A percentile compares a stretch with the other conserved stretches of the same genome.
phyloP scores from a whole-genome alignment of 1,140 invertebrate genomes.

The Procambarus virginalis region DNA sequence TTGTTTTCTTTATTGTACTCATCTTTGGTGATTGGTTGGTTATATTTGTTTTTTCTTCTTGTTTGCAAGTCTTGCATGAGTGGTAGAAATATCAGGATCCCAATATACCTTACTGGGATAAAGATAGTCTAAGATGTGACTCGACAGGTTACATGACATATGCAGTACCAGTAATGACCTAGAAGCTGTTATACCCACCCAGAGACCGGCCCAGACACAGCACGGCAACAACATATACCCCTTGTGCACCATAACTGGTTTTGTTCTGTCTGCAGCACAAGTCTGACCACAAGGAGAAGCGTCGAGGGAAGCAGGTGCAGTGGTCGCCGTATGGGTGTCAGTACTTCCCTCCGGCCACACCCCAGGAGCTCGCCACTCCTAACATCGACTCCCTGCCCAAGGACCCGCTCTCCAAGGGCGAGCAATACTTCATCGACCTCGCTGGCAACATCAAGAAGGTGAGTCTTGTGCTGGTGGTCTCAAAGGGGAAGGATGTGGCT shows the following conservation, averaged over 20 bases:
- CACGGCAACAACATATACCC: background rate
- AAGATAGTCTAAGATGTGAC: too few species aligned
- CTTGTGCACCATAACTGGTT: too few species aligned
- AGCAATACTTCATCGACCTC: slow-evolving; percentile 95
- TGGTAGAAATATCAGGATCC: too few species aligned
- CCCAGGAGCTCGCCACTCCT: slow-evolving; percentile 85
- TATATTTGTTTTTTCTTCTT: background rate
- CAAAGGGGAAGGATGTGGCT: too few species aligned
- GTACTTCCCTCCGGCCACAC: slow-evolving; percentile 85
- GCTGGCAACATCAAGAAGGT: slow-evolving; percentile 96
- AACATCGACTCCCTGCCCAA: slow-evolving; percentile 88
- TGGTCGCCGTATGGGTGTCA: slow-evolving; percentile 94
- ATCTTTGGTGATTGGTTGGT: too few species aligned
- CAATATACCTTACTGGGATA: too few species aligned
- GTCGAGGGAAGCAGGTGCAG: slow-evolving; percentile 70
- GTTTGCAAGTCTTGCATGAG: too few species aligned
- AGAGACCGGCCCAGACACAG: background rate
- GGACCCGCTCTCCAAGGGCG: slow-evolving; percentile 89
- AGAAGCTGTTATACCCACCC: too few species aligned
- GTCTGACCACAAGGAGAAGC: slow-evolving; percentile 55
- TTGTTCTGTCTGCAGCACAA: slow-evolving; percentile 38
- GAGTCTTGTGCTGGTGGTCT: slow-evolving; percentile 7
- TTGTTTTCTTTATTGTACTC: background rate
- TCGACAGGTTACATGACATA: too few species aligned
- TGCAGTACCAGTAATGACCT: too few species aligned